These are phyloP conservation scores for Trichogramma evanescens DNA, from an alignment of 2,888 invertebrate genomes.

Conservation along the genomic window DNA sequence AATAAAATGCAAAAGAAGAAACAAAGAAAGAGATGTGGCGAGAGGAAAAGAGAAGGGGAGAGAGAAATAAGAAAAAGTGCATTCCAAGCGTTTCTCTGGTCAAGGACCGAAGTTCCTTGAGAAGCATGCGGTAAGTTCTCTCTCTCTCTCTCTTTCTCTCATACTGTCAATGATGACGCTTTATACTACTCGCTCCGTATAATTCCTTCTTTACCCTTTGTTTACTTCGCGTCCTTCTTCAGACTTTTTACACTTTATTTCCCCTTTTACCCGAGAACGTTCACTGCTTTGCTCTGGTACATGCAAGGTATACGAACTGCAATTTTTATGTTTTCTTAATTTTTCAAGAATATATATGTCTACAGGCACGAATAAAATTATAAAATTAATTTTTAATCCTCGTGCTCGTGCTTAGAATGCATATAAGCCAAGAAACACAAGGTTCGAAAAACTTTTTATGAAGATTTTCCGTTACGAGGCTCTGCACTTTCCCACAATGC, in stretches of 20 bases:
- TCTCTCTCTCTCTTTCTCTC: background rate
- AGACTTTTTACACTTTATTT: conserved; percentile 24
- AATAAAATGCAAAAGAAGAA: background rate
- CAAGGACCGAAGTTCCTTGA: conserved; percentile 37
- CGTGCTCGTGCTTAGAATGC: no score
- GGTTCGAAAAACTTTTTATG: no score
- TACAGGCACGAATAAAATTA: no score
- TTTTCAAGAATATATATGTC: no score
- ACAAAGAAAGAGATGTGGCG: background rate
- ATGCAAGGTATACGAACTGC: no score
- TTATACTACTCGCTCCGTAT: background rate
- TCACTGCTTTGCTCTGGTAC: no score
- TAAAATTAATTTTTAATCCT: no score
- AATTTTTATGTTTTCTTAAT: no score
- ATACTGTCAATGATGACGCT: background rate
- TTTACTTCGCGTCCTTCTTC: conserved; percentile 22
- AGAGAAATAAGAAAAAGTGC: conserved; percentile 20
- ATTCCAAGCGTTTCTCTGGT: conserved; percentile 37
- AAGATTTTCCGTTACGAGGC: no score
- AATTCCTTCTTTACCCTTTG: background rate
- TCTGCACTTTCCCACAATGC: no score
- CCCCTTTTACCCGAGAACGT: conserved; percentile 3
- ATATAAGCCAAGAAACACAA: no score
- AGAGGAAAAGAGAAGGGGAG: conserved; percentile 9
- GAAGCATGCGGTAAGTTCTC: conserved; percentile 19